A percentile compares a stretch with the other conserved stretches of the same genome.
Evolutionary conservation across 2,113 vertebrate genomes (phyloP).

Genomic region (Grus americana): DNA sequence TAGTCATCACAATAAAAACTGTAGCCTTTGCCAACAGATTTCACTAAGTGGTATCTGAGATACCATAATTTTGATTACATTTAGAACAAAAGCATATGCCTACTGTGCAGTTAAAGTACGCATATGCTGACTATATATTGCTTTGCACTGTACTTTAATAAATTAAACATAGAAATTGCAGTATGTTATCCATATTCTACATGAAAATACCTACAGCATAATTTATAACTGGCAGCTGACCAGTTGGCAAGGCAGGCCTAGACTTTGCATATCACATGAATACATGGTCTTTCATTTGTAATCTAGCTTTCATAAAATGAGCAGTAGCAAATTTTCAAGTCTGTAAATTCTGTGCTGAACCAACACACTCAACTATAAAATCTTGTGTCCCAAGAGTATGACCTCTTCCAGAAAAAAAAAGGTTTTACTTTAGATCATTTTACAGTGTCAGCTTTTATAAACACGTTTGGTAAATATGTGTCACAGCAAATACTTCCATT

Average conservation of each 20-base stretch:
- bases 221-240: slow-evolving; percentile 59
- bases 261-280: neutral
- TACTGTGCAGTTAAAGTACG: slow-evolving; percentile 23
- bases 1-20: slow-evolving; percentile 33
- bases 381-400: neutral
- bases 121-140: slow-evolving; percentile 41
- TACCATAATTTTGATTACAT: slow-evolving; percentile 56
- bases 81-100: slow-evolving; percentile 66
- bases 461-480: neutral
- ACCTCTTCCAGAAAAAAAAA: neutral
- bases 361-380: neutral
- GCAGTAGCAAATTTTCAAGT: slow-evolving; percentile 35
- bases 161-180: slow-evolving; percentile 51
- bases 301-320: slow-evolving; percentile 11
- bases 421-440: neutral
- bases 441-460: neutral
- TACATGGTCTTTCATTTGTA: neutral
- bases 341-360: neutral
- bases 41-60: slow-evolving; percentile 59
- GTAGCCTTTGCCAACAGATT: slow-evolving; percentile 36
- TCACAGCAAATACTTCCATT: neutral
- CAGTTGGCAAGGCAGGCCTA: slow-evolving; percentile 51
- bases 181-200: slow-evolving; percentile 50
- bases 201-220: slow-evolving; percentile 34
- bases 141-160: slow-evolving; percentile 43